Evolutionary conservation across 2,113 vertebrate genomes (phyloP), one percentile per base, ranked within the genome.

Genomic region (Nycticryphes semicollaris): DNA sequence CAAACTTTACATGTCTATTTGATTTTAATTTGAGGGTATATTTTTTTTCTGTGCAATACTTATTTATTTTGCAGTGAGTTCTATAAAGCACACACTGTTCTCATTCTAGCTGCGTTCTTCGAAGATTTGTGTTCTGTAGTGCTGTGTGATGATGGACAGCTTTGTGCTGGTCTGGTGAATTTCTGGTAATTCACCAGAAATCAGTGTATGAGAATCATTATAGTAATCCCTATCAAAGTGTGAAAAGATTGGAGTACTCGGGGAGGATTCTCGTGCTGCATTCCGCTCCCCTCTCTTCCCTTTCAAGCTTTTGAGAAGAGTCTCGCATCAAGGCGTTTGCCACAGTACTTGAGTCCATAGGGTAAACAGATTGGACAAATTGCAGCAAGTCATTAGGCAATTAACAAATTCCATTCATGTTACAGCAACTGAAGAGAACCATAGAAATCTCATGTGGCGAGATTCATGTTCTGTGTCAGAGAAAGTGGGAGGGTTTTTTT

Each of bases 1-100:
- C 43, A 96, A 96, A 95, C 80, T 98, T 97, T 96, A 97, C 96
- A 96, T 94, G 92, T 97, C 77, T 93, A 92, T 86, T 90, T 93
- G 56, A 97, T 98, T 97, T 98, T 97, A 92, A 95, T 97, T 97
- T 97, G 95, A 96, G 45, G 23, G 7, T 62, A 16, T 79, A 39
- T 47, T 83, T 84, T 89, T 89, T 89, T 90, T 82, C 76, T 77
- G 37, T 88, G 48, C 24, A 76, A 84, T 94, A 88, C 79, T 74
- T 96, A 51, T 94, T 97, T 97, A 88, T 96, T 95, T 95, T 97
- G 90, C 83, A 91, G 60, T 41, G 81, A 82, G 63, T 95, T 97
- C 73, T 94, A 5, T 87, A 93, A 89, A 94, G 47, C 87, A 50
- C 82, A 43, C 20, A 3, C 73, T 95, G 48, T 72, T 96, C 73